These are phyloP conservation scores for Cetonia aurata DNA, from an alignment of 2,888 invertebrate species.

Conservation along the genomic window DNA sequence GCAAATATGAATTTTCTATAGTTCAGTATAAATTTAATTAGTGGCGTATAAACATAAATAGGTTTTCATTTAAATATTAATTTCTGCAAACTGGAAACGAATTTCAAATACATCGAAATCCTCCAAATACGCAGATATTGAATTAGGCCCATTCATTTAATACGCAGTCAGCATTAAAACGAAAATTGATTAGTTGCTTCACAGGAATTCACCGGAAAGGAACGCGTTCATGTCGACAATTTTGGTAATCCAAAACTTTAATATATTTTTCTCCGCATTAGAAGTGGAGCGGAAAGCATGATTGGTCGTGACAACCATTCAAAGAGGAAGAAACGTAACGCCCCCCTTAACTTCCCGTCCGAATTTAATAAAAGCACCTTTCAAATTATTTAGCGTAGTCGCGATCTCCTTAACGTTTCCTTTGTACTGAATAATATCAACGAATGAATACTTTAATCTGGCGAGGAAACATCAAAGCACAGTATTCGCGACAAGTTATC, in stretches of 20 bases:
- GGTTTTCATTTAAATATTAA: too few species aligned
- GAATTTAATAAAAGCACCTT: slow-evolving; percentile 25
- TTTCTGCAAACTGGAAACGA: too few species aligned
- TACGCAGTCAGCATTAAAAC: too few species aligned
- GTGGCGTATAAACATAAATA: too few species aligned
- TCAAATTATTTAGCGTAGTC: slow-evolving; percentile 13
- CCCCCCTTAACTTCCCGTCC: not conserved
- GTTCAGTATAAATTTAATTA: too few species aligned
- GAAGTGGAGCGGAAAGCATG: not conserved
- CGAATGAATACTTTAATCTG: slow-evolving; percentile 25
- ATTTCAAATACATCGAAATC: too few species aligned
- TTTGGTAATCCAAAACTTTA: not conserved
- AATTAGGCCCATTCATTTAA: too few species aligned
- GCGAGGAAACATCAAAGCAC: slow-evolving; percentile 19
- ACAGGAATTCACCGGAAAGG: too few species aligned
- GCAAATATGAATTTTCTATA: too few species aligned
- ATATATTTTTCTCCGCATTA: not conserved
- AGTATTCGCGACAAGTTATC: slow-evolving; percentile 15
- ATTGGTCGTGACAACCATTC: not conserved
- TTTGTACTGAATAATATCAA: slow-evolving; percentile 33
- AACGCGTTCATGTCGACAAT: too few species aligned
- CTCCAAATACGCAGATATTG: too few species aligned
- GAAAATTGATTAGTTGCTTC: not conserved
- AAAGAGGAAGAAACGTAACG: not conserved
- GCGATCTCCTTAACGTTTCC: slow-evolving; percentile 6